These are phyloP conservation scores for Leucania comma DNA, from an alignment of 2,888 invertebrate species.

Conservation along the genomic window DNA sequence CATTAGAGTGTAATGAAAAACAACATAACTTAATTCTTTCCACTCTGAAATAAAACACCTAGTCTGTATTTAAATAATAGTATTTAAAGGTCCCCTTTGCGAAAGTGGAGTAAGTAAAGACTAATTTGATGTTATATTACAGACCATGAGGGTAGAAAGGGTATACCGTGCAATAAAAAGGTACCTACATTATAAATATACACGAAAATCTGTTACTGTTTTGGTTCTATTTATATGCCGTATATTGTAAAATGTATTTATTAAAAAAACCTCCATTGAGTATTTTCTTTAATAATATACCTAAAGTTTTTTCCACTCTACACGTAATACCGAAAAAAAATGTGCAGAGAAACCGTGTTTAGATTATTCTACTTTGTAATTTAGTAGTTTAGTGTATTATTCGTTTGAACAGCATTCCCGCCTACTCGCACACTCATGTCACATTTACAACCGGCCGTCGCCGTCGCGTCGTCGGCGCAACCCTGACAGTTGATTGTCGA, in stretches of 20 bases:
- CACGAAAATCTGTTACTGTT: too few species aligned
- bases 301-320: not conserved
- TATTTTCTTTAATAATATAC: not conserved
- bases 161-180: not conserved
- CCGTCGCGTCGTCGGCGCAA: constrained; percentile 43
- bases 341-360: not conserved
- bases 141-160: not conserved
- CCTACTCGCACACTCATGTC: constrained; percentile 49
- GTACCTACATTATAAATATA: too few species aligned
- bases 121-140: not conserved
- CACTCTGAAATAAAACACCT: not conserved
- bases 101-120: not conserved
- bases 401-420: constrained; percentile 37
- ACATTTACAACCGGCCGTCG: constrained; percentile 26
- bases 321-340: not conserved
- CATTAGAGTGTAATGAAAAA: not conserved
- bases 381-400: constrained; percentile 29
- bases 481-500: constrained; percentile 57
- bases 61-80: not conserved
- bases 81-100: not conserved
- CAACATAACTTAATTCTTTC: not conserved
- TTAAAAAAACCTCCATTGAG: too few species aligned
- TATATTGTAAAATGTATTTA: too few species aligned
- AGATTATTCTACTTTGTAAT: constrained; percentile 8
- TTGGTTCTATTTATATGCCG: too few species aligned